Percentiles rank a stretch among this genome's conserved stretches.
These are phyloP conservation scores for Rutpela maculata DNA, from an alignment of 2,888 invertebrate genomes.

Conservation along the genomic window DNA sequence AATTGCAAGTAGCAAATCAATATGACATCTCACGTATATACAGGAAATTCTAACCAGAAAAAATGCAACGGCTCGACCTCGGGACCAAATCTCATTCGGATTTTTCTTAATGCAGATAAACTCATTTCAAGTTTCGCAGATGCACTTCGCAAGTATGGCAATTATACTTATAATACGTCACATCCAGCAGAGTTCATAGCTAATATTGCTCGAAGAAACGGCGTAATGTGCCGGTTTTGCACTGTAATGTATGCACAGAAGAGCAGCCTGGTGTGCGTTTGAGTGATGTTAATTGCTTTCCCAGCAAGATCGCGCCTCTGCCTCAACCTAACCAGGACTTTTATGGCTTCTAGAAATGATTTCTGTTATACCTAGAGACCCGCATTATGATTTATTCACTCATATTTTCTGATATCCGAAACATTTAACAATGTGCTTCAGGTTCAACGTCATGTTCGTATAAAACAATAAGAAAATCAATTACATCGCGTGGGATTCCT, in stretches of 20 bases:
- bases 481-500: constrained; percentile 40
- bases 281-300: constrained; percentile 70
- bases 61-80: constrained; percentile 16
- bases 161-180: constrained; percentile 56
- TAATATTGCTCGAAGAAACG: constrained; percentile 65
- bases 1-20: not conserved
- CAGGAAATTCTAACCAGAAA: not conserved
- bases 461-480: constrained; percentile 51
- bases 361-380: constrained; percentile 60
- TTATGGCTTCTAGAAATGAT: constrained; percentile 62
- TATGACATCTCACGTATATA: not conserved
- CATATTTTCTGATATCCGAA: constrained; percentile 39
- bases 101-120: constrained; percentile 33
- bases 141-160: constrained; percentile 48
- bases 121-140: constrained; percentile 38
- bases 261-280: constrained; percentile 66
- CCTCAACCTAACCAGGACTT: constrained; percentile 60
- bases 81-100: constrained; percentile 18
- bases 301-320: constrained; percentile 65
- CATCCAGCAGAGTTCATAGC: constrained; percentile 59
- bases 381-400: constrained; percentile 50
- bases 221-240: constrained; percentile 63
- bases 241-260: constrained; percentile 64
- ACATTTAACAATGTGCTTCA: constrained; percentile 44
- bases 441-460: constrained; percentile 44